Conservation (phyloP, 2,113 vertebrate species). For the Sebastes fasciatus region DNA sequence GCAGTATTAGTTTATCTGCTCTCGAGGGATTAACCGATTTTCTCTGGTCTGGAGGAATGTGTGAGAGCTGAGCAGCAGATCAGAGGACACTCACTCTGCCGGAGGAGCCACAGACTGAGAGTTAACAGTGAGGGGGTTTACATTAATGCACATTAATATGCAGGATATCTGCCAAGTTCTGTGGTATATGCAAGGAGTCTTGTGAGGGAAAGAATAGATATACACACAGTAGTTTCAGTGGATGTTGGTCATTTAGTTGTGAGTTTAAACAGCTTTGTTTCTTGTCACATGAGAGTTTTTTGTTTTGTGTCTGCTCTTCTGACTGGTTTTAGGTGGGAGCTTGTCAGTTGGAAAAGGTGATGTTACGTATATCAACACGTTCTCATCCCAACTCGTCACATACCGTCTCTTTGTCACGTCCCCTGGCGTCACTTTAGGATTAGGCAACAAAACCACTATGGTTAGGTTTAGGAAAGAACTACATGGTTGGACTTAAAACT, state of each 20-base stretch:
- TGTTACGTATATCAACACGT: too few relatives aligned
- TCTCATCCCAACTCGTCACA: too few relatives aligned
- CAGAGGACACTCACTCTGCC: conserved; percentile 15
- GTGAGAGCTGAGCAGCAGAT: conserved; percentile 41
- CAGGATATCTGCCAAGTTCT: not conserved
- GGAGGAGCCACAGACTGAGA: not conserved
- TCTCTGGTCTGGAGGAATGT: conserved; percentile 66
- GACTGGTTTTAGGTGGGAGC: not conserved
- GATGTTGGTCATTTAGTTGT: not conserved
- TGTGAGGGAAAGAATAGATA: not conserved
- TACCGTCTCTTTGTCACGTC: too few relatives aligned
- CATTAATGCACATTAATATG: conserved; percentile 34
- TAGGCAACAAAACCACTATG: too few relatives aligned
- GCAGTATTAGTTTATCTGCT: conserved; percentile 53
- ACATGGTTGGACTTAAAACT: too few relatives aligned
- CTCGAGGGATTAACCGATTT: conserved; percentile 65
- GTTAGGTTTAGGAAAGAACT: too few relatives aligned
- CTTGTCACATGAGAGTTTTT: too few relatives aligned
- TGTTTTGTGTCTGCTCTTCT: not conserved
- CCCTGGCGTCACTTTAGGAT: too few relatives aligned
- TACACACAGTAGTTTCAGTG: not conserved
- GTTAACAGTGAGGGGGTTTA: conserved; percentile 15
- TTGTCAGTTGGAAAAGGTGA: not conserved
- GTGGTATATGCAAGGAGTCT: not conserved
- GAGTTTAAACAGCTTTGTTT: not conserved